phyloP scores from a whole-genome alignment of 2,113 vertebrate genomes.

The Gasterosteus nipponicus region DNA sequence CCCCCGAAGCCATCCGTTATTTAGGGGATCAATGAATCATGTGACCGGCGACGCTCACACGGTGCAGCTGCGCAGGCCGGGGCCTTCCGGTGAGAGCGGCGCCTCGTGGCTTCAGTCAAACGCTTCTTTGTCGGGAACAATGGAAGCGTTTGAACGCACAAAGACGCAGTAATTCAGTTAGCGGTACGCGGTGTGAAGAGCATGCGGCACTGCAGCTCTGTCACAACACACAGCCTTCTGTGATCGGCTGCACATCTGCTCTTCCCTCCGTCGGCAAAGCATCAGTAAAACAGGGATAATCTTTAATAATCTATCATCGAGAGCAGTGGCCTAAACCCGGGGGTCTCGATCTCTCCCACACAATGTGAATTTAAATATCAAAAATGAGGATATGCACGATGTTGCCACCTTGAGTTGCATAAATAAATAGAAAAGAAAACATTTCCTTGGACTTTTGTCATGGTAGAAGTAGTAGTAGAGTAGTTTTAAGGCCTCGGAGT shows the following conservation, averaged over 20 bases:
- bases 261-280: background rate
- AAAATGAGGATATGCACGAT: background rate
- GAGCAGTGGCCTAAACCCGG: background rate
- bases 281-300: background rate
- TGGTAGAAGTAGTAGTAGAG: too few species aligned
- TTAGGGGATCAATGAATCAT: constrained; percentile 26
- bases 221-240: background rate
- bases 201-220: constrained; percentile 10
- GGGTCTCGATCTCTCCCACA: background rate
- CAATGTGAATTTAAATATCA: background rate
- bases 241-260: constrained; percentile 37
- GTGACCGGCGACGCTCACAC: constrained; percentile 66
- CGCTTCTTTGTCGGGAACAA: constrained; percentile 55
- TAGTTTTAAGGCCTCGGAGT: background rate
- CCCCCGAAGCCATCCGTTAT: constrained; percentile 41
- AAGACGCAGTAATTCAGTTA: constrained; percentile 36
- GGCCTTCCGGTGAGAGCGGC: constrained; percentile 13
- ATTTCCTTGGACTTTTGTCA: background rate
- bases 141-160: constrained; percentile 45
- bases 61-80: constrained; percentile 22
- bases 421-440: background rate
- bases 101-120: constrained; percentile 42
- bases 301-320: background rate
- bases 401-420: background rate
- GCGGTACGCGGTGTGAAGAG: constrained; percentile 8